Conservation (phyloP, 2,888 invertebrate species). For the Charanyca ferruginea region DNA sequence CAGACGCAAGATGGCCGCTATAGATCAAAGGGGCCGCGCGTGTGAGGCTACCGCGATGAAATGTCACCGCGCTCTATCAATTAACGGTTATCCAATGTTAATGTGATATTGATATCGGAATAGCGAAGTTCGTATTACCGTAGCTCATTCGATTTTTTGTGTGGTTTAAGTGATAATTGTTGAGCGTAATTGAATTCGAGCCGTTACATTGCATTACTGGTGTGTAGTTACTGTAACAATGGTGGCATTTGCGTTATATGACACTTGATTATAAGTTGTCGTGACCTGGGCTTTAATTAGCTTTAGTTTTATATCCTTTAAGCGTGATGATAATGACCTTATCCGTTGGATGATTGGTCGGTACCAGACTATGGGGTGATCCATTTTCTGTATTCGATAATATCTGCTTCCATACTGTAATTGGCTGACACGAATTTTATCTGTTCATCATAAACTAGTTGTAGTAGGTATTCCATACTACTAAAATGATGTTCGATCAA, state of each 20-base stretch:
- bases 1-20: constrained; percentile 76
- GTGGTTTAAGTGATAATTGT: constrained; percentile 64
- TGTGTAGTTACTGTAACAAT: constrained; percentile 37
- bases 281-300: constrained; percentile 21
- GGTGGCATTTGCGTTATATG: constrained; percentile 39
- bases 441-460: no score
- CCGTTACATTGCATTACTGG: constrained; percentile 21
- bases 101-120: constrained; percentile 86
- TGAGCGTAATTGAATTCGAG: constrained; percentile 53
- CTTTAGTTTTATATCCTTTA: neutral
- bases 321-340: neutral
- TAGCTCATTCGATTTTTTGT: constrained; percentile 75
- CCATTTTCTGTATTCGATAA: neutral
- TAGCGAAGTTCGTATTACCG: constrained; percentile 75
- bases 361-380: neutral
- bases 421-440: no score
- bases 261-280: constrained; percentile 28
- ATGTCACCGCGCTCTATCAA: constrained; percentile 90
- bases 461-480: no score
- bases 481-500: no score
- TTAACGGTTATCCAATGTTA: constrained; percentile 84
- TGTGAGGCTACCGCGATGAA: constrained; percentile 83
- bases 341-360: neutral
- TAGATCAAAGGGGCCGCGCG: constrained; percentile 84
- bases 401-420: neutral